Conservation (phyloP, 2,797 vertebrate species). For the Enteromius unitaeniatus region DNA sequence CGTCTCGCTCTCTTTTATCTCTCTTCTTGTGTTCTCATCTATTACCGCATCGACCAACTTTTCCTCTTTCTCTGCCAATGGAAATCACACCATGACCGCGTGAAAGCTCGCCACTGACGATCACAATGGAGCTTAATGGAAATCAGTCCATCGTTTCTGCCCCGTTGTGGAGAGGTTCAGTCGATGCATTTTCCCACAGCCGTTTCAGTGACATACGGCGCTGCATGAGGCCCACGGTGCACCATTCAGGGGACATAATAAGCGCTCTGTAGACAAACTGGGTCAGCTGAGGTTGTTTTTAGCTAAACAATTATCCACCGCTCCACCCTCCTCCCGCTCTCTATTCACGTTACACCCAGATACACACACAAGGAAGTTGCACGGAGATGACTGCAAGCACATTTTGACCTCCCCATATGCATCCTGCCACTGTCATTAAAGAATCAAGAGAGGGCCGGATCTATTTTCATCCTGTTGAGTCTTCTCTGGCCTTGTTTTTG, state of each 20-base stretch:
- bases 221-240: neutral
- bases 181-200: neutral
- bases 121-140: constrained; percentile 30
- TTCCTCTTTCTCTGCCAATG: constrained; percentile 40
- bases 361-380: constrained; percentile 6
- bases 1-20: constrained; percentile 66
- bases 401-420: constrained; percentile 29
- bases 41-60: constrained; percentile 17
- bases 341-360: constrained; percentile 19
- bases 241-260: constrained; percentile 25
- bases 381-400: constrained; percentile 42
- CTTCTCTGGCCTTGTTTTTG: constrained; percentile 58
- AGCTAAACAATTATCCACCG: constrained; percentile 31
- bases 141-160: constrained; percentile 27
- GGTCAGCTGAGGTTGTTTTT: constrained; percentile 48
- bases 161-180: constrained; percentile 4
- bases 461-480: constrained; percentile 68
- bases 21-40: constrained; percentile 69
- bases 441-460: constrained; percentile 62
- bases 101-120: neutral
- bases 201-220: constrained; percentile 2
- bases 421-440: constrained; percentile 63
- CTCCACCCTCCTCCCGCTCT: constrained; percentile 15
- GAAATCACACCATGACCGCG: constrained; percentile 5
- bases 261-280: constrained; percentile 28